Evolutionary conservation across 2,888 invertebrate species (phyloP), one percentile per base, ranked within the genome.

Genomic region (Pandemis heparana): DNA sequence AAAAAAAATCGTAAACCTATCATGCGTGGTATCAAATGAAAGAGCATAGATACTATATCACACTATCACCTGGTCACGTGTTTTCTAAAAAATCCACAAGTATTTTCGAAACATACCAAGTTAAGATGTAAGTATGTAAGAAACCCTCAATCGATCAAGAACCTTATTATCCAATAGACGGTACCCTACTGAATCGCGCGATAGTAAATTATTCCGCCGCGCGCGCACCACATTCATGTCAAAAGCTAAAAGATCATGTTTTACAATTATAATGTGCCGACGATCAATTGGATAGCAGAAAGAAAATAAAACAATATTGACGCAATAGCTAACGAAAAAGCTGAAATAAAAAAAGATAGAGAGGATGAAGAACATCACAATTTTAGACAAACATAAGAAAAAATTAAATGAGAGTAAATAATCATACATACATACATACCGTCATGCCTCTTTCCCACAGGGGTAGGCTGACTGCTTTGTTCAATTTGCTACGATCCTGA

Each of bases 181-280:
- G 53, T n/a, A 18, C 53, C 16, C 68, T 59, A 64, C n/a, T 5
- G 56, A 12, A 70, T 70, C 64, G 68, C 23, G 9, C 73, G 53
- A 64, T 38, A 4, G 38, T 74, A 60, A 74, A 70, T 74, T 74
- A 71, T 75, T 62, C 71, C 68, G 3, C 12, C 56, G 63, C 65
- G 69, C 71, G 65, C 65, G 69, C 71, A 71, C 32, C 59, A 63
- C 61, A 60, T 56, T 64, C 76, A 77, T 78, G 80, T 80, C 81
- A 80, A 79, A 80, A 78, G 81, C 78, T 76, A 81, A 80, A 70
- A 69, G 69, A 61, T 67, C 75, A 70, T 70, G 76, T 69, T 79
- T 81, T 78, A 79, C 78, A 79, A 80, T 79, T 80, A 75, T 78
- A 80, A 81, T 79, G 41, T 39, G 32, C 16, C 56, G 23, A 1